A percentile compares a stretch with the other conserved stretches of the same genome.
These are phyloP conservation scores for Rhipidura dahli DNA, from an alignment of 2,113 vertebrate species.

Conservation along the genomic window DNA sequence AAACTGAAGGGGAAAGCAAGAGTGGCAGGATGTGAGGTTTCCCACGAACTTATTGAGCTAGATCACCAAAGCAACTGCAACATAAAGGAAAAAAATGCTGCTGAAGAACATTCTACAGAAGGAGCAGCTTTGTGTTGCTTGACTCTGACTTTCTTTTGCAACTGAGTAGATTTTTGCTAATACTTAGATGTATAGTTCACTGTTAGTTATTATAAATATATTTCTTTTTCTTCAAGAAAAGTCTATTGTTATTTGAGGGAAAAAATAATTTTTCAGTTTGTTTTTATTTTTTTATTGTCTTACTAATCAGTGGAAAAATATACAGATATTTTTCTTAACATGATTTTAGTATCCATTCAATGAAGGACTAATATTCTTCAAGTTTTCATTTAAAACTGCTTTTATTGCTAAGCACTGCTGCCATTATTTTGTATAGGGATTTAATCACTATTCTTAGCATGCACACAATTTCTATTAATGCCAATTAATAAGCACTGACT, in stretches of 20 bases:
- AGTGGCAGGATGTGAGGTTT: background rate
- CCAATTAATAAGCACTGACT: background rate
- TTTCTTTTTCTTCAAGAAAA: background rate
- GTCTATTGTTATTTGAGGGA: background rate
- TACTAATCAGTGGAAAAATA: background rate
- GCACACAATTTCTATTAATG: background rate
- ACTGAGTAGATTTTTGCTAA: background rate
- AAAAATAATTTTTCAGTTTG: background rate
- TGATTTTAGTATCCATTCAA: background rate
- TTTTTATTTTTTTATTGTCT: background rate
- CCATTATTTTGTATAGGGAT: background rate
- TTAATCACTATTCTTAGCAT: background rate
- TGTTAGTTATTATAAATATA: background rate
- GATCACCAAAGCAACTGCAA: background rate
- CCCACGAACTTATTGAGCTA: background rate
- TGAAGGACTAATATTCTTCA: background rate
- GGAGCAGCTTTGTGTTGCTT: background rate
- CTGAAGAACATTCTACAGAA: background rate
- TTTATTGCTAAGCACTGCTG: background rate
- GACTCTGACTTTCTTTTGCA: background rate
- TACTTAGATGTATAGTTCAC: background rate
- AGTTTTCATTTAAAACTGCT: slow-evolving; percentile 6
- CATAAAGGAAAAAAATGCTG: background rate
- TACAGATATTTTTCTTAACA: background rate
- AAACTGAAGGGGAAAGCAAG: background rate